Percentiles rank a stretch among this genome's conserved stretches.
Evolutionary conservation across 1,140 invertebrate genomes (phyloP).

Genomic region (Papilio polytes): DNA sequence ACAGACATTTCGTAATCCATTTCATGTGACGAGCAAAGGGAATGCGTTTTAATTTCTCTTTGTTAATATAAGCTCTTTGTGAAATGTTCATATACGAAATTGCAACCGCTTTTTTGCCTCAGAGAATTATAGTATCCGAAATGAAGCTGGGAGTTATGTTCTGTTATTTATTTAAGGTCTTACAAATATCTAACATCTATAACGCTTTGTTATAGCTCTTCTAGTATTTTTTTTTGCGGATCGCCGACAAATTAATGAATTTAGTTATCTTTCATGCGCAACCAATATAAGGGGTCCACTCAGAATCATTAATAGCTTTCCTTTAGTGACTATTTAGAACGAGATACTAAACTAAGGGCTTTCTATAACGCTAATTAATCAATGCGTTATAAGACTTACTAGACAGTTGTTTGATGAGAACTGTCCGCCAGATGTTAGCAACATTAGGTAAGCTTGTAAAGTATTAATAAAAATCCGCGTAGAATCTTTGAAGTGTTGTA

Average conservation of each 20-base stretch:
- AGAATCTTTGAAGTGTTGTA: slow-evolving; percentile 43
- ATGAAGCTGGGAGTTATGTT: not conserved
- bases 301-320: no score
- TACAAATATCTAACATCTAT: no score
- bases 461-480: not conserved
- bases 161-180: not conserved
- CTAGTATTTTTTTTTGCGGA: no score
- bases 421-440: not conserved
- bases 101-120: not conserved
- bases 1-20: slow-evolving; percentile 7
- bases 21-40: not conserved
- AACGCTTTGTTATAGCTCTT: no score
- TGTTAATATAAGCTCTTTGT: not conserved
- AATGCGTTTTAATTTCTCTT: not conserved
- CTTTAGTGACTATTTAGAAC: no score
- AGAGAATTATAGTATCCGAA: not conserved
- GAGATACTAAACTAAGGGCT: no score
- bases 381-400: not conserved
- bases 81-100: not conserved
- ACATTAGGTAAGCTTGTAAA: not conserved
- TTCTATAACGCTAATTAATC: no score
- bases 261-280: no score
- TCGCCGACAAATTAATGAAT: no score
- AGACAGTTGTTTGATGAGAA: not conserved
- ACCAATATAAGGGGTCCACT: no score